A percentile compares a stretch with the other conserved stretches of the same genome.
phyloP scores from a whole-genome alignment of 2,113 vertebrate genomes.

The Trogon melanurus region DNA sequence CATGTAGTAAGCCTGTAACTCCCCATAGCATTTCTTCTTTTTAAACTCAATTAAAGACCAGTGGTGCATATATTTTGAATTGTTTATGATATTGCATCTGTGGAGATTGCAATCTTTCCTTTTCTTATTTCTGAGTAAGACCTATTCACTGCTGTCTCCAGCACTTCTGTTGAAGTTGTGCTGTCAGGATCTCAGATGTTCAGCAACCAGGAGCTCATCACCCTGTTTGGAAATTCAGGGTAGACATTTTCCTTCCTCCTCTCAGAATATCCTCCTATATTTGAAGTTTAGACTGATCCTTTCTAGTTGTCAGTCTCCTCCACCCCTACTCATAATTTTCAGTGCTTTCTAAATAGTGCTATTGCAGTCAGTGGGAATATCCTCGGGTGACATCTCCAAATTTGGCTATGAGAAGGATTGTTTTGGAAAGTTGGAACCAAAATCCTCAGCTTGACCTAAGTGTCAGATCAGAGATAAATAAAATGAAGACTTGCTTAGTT shows the following conservation, averaged over 20 bases:
- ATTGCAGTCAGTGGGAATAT: neutral
- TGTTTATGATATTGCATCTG: neutral
- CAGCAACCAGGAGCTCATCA: neutral
- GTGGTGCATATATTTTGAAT: neutral
- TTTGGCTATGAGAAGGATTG: neutral
- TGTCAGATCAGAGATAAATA: slow-evolving; percentile 9
- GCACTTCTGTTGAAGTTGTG: neutral
- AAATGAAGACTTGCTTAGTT: neutral
- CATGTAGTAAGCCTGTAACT: neutral
- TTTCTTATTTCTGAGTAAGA: neutral
- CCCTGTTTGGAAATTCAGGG: neutral
- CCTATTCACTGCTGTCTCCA: neutral
- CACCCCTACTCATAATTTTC: neutral
- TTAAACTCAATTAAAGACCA: neutral
- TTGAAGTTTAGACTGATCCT: neutral
- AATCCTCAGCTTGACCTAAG: slow-evolving; percentile 10
- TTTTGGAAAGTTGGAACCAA: slow-evolving; percentile 45
- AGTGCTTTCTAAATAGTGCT: neutral
- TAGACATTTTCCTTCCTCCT: neutral
- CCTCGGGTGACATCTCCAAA: neutral
- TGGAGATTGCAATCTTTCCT: neutral
- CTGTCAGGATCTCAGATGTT: neutral
- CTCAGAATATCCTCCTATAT: neutral
- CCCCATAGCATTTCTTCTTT: neutral
- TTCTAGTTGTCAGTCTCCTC: neutral